Evolutionary conservation across 1,140 invertebrate species (phyloP).

Genomic region (Spodoptera frugiperda): DNA sequence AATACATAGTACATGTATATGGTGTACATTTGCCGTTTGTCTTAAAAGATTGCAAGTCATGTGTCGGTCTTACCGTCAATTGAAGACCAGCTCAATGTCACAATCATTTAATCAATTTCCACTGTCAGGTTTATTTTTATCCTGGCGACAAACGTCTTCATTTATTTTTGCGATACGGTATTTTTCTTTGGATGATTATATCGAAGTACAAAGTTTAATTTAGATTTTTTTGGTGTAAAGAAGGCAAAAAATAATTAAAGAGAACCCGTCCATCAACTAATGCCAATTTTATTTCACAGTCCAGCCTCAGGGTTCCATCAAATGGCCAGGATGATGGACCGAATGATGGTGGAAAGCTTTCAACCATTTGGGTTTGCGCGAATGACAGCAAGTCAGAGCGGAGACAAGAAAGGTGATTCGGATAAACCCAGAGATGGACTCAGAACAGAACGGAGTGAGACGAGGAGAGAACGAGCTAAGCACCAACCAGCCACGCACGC

Average conservation of each 20-base stretch:
- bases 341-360: conserved; percentile 88
- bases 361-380: conserved; percentile 88
- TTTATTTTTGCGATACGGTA: not conserved
- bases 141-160: not conserved
- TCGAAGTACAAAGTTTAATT: too few relatives aligned
- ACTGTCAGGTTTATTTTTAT: conserved; percentile 16
- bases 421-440: conserved; percentile 74
- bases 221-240: too few relatives aligned
- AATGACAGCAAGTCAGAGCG: conserved; percentile 82
- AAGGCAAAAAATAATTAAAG: too few relatives aligned
- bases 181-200: too few relatives aligned
- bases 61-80: conserved; percentile 3
- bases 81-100: conserved; percentile 38
- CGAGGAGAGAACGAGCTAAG: conserved; percentile 63
- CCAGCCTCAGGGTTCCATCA: conserved; percentile 87
- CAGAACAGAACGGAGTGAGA: conserved; percentile 71
- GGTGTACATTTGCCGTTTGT: not conserved
- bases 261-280: too few relatives aligned
- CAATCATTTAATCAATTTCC: conserved; percentile 13
- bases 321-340: conserved; percentile 91
- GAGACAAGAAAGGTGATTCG: conserved; percentile 56
- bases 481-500: conserved; percentile 64
- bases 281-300: conserved; percentile 57
- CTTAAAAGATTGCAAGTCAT: not conserved
- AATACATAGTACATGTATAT: too few relatives aligned